Evolutionary conservation across 1,140 invertebrate species (phyloP).

Genomic region (Zeugodacus cucurbitae): DNA sequence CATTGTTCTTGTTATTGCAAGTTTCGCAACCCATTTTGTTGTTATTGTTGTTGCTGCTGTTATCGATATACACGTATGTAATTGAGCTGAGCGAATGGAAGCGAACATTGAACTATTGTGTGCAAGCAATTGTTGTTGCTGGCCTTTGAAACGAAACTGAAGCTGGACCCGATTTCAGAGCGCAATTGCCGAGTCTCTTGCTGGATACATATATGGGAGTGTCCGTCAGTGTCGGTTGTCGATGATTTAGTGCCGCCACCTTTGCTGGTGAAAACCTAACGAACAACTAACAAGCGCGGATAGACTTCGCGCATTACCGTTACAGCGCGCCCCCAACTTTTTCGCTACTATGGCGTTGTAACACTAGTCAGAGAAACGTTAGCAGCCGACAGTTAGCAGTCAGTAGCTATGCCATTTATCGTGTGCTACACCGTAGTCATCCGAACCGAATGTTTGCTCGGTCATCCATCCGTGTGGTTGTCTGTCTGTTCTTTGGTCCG

Average conservation of each 20-base stretch:
- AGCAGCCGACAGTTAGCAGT: neutral
- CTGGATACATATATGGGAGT: neutral
- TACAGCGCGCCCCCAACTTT: neutral
- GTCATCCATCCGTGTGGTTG: neutral
- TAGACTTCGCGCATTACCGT: neutral
- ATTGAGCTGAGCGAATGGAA: neutral
- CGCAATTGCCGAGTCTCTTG: neutral
- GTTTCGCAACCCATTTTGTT: too few species aligned
- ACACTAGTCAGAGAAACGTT: neutral
- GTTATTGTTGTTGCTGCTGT: neutral
- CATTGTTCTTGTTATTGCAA: neutral
- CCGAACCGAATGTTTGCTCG: neutral
- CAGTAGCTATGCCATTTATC: conserved; percentile 8
- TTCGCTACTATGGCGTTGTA: neutral
- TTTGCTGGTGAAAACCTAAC: neutral
- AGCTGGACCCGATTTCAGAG: neutral
- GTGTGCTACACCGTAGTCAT: too few species aligned
- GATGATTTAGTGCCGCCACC: neutral
- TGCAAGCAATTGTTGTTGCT: neutral
- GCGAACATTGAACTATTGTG: neutral
- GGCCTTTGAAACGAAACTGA: neutral
- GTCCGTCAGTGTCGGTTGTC: neutral
- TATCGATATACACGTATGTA: neutral
- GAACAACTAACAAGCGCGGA: neutral
- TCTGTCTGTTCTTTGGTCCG: neutral